Percentiles rank a stretch among this genome's conserved stretches.
phyloP scores from a whole-genome alignment of 2,888 invertebrate genomes.

The Phalangium opilio region DNA sequence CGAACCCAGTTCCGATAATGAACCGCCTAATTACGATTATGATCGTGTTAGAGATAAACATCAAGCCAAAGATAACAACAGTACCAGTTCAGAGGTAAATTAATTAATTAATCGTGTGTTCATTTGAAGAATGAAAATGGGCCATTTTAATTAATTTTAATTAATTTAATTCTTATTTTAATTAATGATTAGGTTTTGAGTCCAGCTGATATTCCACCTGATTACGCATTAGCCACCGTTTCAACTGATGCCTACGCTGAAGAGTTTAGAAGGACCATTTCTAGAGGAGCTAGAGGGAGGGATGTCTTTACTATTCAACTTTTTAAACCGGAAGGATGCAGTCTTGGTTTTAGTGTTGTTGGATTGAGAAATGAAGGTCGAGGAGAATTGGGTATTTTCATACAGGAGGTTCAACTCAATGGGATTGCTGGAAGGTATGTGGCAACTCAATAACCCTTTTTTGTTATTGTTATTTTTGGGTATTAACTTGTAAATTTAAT shows the following conservation, averaged over 20 bases:
- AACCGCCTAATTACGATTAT: slow-evolving; percentile 19
- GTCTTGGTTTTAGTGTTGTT: slow-evolving; percentile 55
- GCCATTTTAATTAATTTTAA: neutral
- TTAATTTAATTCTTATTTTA: no score
- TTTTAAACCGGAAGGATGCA: slow-evolving; percentile 43
- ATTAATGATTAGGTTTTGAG: slow-evolving; percentile 1
- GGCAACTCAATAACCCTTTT: no score
- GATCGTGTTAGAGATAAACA: slow-evolving; percentile 15
- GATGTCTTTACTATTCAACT: slow-evolving; percentile 43
- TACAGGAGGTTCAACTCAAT: slow-evolving; percentile 47
- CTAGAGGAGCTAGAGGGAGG: slow-evolving; percentile 41
- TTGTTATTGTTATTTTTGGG: no score
- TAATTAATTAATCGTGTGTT: neutral
- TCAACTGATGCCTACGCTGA: slow-evolving; percentile 35
- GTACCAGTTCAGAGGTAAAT: slow-evolving; percentile 3
- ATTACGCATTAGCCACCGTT: slow-evolving; percentile 19
- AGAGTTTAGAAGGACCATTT: slow-evolving; percentile 41
- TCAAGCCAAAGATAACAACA: neutral
- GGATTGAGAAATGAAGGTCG: slow-evolving; percentile 43
- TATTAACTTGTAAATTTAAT: no score
- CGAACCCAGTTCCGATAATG: slow-evolving; percentile 19
- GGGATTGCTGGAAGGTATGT: slow-evolving; percentile 50
- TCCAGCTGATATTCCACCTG: slow-evolving; percentile 13
- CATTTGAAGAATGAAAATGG: neutral
- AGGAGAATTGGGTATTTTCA: slow-evolving; percentile 49